A percentile compares a stretch with the other conserved stretches of the same genome.
phyloP scores from a whole-genome alignment of 92 coral and sea anemone genomes.

The Virgularia gustaviana region DNA sequence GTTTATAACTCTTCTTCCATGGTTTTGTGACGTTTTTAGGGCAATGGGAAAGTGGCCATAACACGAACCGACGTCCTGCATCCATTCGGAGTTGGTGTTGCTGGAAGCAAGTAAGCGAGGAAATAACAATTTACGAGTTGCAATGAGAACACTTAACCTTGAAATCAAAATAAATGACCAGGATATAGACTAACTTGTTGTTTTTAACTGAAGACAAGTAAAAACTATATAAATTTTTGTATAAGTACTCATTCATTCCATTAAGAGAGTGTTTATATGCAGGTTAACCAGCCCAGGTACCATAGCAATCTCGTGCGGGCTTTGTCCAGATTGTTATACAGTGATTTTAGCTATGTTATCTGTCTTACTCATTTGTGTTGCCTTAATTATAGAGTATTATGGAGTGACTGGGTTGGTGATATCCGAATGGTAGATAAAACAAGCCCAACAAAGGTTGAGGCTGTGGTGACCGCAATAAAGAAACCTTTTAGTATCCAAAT shows the following conservation, averaged over 20 bases:
- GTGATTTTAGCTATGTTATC: too few species aligned
- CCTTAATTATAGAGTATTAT: conserved; percentile 64
- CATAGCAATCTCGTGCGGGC: too few species aligned
- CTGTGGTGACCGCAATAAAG: conserved; percentile 51
- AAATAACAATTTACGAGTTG: not conserved
- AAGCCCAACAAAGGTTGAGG: conserved; percentile 39
- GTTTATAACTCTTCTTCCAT: not conserved
- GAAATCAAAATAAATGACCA: too few species aligned
- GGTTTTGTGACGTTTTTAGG: conserved; percentile 14
- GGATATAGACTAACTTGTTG: too few species aligned
- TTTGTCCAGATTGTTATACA: too few species aligned
- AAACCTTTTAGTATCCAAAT: conserved; percentile 61
- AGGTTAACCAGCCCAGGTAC: too few species aligned
- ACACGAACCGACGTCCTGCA: conserved; percentile 41
- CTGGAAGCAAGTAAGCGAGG: conserved; percentile 54
- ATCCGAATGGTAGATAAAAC: conserved; percentile 73
- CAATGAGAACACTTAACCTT: too few species aligned
- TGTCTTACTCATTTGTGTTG: not conserved
- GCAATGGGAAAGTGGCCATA: conserved; percentile 12
- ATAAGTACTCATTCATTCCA: too few species aligned
- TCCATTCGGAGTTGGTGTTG: conserved; percentile 68
- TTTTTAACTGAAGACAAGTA: too few species aligned
- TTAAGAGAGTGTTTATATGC: too few species aligned
- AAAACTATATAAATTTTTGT: too few species aligned
- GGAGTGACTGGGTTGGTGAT: conserved; percentile 88